Evolutionary conservation across 2,888 invertebrate species (phyloP).

Genomic region (Pinctada fucata): DNA sequence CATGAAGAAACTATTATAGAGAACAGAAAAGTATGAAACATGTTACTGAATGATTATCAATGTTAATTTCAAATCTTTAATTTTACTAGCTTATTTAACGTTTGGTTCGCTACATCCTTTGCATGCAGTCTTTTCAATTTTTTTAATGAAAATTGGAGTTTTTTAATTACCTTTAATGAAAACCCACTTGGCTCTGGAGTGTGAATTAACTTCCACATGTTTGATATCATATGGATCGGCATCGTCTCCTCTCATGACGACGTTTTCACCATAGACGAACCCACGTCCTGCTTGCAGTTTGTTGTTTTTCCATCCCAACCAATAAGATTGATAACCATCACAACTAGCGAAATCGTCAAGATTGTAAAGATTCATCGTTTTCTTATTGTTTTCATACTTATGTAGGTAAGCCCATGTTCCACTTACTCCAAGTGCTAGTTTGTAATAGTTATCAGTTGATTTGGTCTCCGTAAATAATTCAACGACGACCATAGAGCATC

Average conservation of each 20-base stretch:
- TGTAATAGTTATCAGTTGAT: not conserved
- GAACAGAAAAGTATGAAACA: too few species aligned
- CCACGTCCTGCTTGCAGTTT: not conserved
- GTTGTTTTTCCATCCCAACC: conserved; percentile 1
- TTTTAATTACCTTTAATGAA: not conserved
- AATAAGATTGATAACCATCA: not conserved
- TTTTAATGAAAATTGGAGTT: too few species aligned
- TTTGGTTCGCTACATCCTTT: too few species aligned
- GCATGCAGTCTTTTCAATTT: too few species aligned
- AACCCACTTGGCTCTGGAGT: not conserved
- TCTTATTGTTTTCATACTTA: not conserved
- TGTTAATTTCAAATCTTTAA: too few species aligned
- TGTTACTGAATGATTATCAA: too few species aligned
- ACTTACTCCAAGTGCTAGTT: not conserved
- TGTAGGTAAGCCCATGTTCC: not conserved
- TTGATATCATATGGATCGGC: not conserved
- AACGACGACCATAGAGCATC: not conserved
- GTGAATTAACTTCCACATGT: not conserved
- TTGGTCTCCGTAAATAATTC: not conserved
- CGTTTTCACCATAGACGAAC: not conserved
- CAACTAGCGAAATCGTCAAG: not conserved
- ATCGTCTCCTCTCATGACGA: not conserved
- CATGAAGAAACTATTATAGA: too few species aligned
- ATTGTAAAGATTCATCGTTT: not conserved
- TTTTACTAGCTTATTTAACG: too few species aligned